phyloP scores from a whole-genome alignment of 1,140 invertebrate species.

The Pentalonia nigronervosa region DNA sequence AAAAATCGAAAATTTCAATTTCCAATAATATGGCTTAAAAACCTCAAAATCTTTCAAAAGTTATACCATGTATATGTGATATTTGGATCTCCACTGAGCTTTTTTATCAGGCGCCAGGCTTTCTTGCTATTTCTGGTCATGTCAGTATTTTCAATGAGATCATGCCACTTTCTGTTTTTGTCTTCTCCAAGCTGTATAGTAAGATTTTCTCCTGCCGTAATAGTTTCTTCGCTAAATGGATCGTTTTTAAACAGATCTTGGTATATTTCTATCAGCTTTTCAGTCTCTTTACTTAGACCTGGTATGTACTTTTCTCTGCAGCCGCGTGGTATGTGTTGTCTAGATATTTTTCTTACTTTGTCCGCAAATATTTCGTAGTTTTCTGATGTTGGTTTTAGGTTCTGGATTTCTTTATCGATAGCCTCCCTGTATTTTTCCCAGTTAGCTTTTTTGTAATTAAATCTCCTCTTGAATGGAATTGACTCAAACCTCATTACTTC shows the following conservation, averaged over 20 bases:
- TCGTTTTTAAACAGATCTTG: conserved; percentile 44
- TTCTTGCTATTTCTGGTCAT: no score
- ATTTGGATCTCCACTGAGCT: no score
- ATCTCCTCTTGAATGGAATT: conserved; percentile 38
- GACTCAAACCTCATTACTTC: conserved; percentile 21
- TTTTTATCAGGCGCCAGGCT: no score
- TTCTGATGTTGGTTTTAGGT: conserved; percentile 11
- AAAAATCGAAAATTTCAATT: no score
- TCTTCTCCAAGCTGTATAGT: not conserved
- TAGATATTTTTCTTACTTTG: conserved; percentile 46
- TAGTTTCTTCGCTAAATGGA: conserved; percentile 42
- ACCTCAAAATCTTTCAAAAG: no score
- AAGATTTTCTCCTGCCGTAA: conserved; percentile 37
- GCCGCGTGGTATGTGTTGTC: conserved; percentile 55
- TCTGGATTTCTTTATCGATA: conserved; percentile 32
- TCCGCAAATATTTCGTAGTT: conserved; percentile 35
- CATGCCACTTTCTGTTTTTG: not conserved
- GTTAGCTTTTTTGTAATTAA: conserved; percentile 57
- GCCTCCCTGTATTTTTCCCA: conserved; percentile 17
- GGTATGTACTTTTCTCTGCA: no score
- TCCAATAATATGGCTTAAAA: no score
- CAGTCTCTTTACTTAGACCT: conserved; percentile 39
- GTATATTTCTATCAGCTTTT: conserved; percentile 45
- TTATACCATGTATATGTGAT: no score
- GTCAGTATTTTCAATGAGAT: no score